Base-by-base conservation (phyloP, 2,113 vertebrate species). In the Carassius carassius region DNA sequence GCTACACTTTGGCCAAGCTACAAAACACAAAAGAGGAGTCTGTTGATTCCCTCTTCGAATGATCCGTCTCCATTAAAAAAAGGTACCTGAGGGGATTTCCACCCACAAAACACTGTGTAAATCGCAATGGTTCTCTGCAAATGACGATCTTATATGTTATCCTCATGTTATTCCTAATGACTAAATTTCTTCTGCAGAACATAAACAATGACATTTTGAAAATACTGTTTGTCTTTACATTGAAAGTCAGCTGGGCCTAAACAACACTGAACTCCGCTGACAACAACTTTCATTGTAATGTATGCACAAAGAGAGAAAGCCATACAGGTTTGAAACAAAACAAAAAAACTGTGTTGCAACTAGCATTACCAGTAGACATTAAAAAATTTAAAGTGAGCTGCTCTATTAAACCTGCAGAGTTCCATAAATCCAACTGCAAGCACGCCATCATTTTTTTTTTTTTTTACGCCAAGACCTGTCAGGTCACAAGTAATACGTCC, bases 381-480 rank as follows among this genome's bases (percentile, higher is more conserved):
- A 41, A 21, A 69, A 79, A 13, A 29, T 29, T 29, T 2, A 29
- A 29, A 29, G 29, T 29, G 29, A 17, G 51, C 51, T 19, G 13
- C 58, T 44, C 14, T 79, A 44, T 44, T 47, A 11, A 63, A 16
- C 16, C 67, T 47, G 16, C 29, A 29, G 29, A 47, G 41, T n/a
- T 63, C 21, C 41, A 49, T 63, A 74, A 85, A 49, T 72, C 63
- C 54, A 82, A 14, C 84, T 87, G 70, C 75, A 72, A 89, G 86
- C 72, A 82, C n/a, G 67, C 56, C 74, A 77, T 81, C 11, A 85
- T 89, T 89, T 13, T 7, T 41, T 41, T 37, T 37, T 41, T 41
- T 41, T 41, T 41, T 37, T 37, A 85, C 25, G 58, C 84, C 56
- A 78, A 58, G 67, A 82, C 63, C 86, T 88, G 87, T 32, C 84